Conservation (phyloP, 2,113 vertebrate genomes). For the Pelobates fuscus region DNA sequence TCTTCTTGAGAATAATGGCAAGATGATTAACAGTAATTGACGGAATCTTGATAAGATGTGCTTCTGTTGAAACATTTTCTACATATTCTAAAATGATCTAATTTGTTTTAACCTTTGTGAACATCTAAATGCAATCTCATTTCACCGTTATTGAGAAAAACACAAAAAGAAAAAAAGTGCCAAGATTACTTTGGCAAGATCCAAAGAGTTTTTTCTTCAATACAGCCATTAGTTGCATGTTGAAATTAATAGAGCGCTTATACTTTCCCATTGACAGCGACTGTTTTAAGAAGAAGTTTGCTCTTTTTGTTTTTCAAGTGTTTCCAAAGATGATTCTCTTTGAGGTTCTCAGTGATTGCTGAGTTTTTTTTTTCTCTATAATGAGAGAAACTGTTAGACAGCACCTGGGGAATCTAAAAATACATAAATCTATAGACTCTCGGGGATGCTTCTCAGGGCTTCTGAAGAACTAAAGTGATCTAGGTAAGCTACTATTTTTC, state of each 20-base stretch:
- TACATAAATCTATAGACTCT: conserved; percentile 1
- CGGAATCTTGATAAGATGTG: background rate
- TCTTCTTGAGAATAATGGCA: background rate
- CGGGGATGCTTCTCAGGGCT: conserved; percentile 13
- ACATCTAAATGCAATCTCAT: background rate
- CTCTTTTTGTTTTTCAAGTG: background rate
- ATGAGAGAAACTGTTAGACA: conserved; percentile 29
- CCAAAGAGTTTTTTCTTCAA: background rate
- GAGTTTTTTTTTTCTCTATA: conserved; percentile 22
- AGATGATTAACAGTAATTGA: background rate
- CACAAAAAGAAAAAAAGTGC: too few species aligned
- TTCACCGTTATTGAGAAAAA: background rate
- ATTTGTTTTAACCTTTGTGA: background rate
- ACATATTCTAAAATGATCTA: background rate
- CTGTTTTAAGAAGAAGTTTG: too few species aligned
- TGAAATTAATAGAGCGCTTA: background rate
- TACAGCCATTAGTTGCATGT: background rate
- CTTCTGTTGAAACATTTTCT: conserved; percentile 3
- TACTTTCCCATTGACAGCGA: background rate
- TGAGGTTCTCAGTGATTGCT: background rate
- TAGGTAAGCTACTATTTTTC: background rate
- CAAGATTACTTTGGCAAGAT: background rate
- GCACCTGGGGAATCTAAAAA: conserved; percentile 15
- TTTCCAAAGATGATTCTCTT: background rate
- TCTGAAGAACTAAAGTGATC: background rate